Conservation (phyloP, 30 jellyfish, hydroid and myxozoan genomes). For the Turritopsis dohrnii region DNA sequence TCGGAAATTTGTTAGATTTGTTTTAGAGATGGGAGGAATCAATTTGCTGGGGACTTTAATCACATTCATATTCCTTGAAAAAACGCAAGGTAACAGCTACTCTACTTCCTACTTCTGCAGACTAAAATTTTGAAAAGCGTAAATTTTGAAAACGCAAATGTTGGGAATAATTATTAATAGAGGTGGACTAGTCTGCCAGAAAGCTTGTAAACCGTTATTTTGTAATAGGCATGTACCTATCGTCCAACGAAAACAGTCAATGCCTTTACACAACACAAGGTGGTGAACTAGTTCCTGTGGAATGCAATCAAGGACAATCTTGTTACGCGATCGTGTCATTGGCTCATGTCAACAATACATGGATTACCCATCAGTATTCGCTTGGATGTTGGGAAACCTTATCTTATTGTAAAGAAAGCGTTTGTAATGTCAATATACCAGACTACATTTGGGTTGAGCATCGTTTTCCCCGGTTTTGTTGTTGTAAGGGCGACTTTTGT, state of each 20-base stretch:
- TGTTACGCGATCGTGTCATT: conserved; percentile 41
- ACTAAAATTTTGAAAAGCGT: background rate
- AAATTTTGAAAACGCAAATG: background rate
- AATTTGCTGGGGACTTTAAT: background rate
- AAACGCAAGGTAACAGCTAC: background rate
- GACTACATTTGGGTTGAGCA: conserved; percentile 35
- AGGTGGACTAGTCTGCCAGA: background rate
- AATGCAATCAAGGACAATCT: conserved; percentile 37
- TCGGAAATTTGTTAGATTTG: background rate
- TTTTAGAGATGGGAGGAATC: background rate
- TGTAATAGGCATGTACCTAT: background rate
- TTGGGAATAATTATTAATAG: background rate
- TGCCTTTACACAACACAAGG: conserved; percentile 24
- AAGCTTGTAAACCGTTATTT: no score
- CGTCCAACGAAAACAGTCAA: background rate
- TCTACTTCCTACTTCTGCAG: background rate
- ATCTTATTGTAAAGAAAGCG: conserved; percentile 20
- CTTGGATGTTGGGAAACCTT: conserved; percentile 40
- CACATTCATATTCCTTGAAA: background rate
- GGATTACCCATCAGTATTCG: conserved; percentile 6
- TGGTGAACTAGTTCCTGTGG: conserved; percentile 28
- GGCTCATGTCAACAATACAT: conserved; percentile 11
- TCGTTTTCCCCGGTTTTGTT: conserved; percentile 36
- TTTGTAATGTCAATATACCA: conserved; percentile 13
- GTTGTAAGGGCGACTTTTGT: conserved; percentile 37